Conservation (phyloP, 2,888 invertebrate genomes). For the Tanytarsus gracilentus region DNA sequence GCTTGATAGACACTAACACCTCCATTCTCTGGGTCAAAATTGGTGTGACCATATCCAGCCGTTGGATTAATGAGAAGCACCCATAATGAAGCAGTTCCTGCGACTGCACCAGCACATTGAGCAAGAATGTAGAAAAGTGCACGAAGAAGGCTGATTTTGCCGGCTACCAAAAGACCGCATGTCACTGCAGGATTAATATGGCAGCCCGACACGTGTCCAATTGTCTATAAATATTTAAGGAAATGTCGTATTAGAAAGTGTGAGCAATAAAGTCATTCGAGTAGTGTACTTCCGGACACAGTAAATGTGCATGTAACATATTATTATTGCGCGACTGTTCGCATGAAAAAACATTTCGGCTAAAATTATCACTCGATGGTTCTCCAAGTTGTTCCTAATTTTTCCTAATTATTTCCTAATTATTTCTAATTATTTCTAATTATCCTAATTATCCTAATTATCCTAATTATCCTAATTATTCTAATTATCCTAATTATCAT, state of each 20-base stretch:
- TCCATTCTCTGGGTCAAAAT: slow-evolving; percentile 47
- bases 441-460: too few relatives aligned
- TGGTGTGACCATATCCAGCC: slow-evolving; percentile 57
- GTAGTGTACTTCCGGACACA: too few relatives aligned
- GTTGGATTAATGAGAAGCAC: slow-evolving; percentile 58
- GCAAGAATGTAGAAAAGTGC: slow-evolving; percentile 70
- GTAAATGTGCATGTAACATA: too few relatives aligned
- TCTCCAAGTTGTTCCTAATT: too few relatives aligned
- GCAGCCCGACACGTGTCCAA: slow-evolving; percentile 82
- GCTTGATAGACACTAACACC: slow-evolving; percentile 66
- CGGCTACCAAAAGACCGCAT: slow-evolving; percentile 64
- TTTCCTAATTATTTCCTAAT: too few relatives aligned
- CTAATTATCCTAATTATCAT: too few relatives aligned
- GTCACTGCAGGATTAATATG: slow-evolving; percentile 93
- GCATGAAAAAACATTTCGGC: too few relatives aligned
- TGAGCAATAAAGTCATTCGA: too few relatives aligned
- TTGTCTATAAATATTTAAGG: slow-evolving; percentile 48
- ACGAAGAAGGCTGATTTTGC: slow-evolving; percentile 65
- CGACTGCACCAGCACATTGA: slow-evolving; percentile 74
- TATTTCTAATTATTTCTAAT: too few relatives aligned
- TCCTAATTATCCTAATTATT: too few relatives aligned
- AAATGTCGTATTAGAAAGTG: background rate
- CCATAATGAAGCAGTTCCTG: slow-evolving; percentile 60
- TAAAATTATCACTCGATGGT: too few relatives aligned
- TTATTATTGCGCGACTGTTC: too few relatives aligned